phyloP scores from a whole-genome alignment of 2,113 vertebrate genomes.

The Syrmaticus mikado region DNA sequence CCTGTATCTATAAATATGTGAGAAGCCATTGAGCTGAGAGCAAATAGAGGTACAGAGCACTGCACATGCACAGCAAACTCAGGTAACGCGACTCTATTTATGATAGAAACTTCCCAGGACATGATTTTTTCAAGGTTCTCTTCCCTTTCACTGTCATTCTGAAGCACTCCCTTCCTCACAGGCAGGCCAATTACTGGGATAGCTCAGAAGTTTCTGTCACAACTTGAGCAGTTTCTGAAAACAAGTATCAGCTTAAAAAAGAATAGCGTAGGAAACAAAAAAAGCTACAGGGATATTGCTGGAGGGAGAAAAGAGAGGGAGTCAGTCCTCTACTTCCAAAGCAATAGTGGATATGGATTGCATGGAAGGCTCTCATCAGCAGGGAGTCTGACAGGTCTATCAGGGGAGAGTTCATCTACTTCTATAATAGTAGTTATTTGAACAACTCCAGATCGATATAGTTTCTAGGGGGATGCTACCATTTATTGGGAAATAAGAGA shows the following conservation, averaged over 20 bases:
- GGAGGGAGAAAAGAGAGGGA: neutral
- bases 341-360: constrained; percentile 58
- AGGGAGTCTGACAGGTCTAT: constrained; percentile 68
- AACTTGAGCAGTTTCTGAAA: constrained; percentile 44
- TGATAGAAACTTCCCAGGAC: constrained; percentile 4
- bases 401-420: constrained; percentile 63
- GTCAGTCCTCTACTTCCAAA: constrained; percentile 32
- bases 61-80: neutral
- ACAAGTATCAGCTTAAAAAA: constrained; percentile 57
- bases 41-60: neutral
- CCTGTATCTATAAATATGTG: neutral
- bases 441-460: constrained; percentile 62
- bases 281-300: constrained; percentile 44
- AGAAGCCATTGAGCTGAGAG: neutral
- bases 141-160: constrained; percentile 34
- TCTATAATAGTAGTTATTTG: constrained; percentile 68
- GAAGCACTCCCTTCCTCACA: constrained; percentile 1
- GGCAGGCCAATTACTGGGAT: constrained; percentile 42
- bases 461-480: constrained; percentile 60
- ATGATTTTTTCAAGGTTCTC: neutral
- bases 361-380: constrained; percentile 56
- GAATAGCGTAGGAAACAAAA: neutral
- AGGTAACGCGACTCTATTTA: rapidly evolving
- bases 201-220: constrained; percentile 61
- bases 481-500: constrained; percentile 69